Evolutionary conservation across 2,113 vertebrate species (phyloP).

Genomic region (Ia io): DNA sequence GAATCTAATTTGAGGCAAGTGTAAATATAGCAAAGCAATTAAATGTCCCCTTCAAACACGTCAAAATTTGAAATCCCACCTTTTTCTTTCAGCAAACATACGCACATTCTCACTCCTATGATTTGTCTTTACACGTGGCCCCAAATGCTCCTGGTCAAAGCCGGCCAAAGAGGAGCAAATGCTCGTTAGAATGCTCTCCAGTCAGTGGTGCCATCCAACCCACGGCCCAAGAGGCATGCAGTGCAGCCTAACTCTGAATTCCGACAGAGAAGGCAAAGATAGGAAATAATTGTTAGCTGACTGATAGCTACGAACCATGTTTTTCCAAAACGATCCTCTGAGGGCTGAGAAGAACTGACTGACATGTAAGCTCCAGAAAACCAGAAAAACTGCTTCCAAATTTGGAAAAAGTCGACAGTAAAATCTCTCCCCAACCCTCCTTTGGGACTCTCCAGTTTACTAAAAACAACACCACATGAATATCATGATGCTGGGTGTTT

Average conservation of each 20-base stretch:
- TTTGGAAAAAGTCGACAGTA: not conserved
- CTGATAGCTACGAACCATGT: not conserved
- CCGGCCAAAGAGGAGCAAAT: not conserved
- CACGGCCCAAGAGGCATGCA: not conserved
- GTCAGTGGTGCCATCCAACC: not conserved
- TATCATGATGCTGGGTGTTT: not conserved
- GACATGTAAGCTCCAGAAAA: not conserved
- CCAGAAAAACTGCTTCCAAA: not conserved
- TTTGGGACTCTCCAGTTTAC: not conserved
- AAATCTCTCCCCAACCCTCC: not conserved
- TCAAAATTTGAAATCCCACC: not conserved
- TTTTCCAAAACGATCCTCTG: not conserved
- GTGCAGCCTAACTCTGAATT: not conserved
- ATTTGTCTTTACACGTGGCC: not conserved
- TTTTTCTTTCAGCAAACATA: not conserved
- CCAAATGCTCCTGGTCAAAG: slow-evolving; percentile 9
- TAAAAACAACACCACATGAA: not conserved
- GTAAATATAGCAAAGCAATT: not conserved
- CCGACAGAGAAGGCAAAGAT: not conserved
- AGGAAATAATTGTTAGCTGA: not conserved
- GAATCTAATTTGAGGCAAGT: not conserved
- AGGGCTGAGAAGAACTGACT: not conserved
- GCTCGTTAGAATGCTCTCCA: not conserved
- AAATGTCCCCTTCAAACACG: not conserved
- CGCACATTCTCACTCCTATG: not conserved